A percentile compares a stretch with the other conserved stretches of the same genome.
Conservation (phyloP, 2,888 invertebrate genomes). For the Seira musarum region DNA sequence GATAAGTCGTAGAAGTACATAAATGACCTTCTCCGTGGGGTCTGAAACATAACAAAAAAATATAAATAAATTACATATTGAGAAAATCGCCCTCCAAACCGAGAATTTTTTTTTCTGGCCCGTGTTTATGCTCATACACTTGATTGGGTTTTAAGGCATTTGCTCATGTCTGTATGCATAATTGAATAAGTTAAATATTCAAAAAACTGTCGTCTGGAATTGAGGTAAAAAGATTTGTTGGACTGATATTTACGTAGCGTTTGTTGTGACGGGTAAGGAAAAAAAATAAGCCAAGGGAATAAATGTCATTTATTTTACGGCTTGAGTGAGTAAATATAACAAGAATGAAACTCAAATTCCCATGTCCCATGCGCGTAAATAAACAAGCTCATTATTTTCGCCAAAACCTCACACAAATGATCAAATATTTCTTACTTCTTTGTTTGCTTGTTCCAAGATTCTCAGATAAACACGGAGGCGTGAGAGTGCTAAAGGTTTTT, state of each 20-base stretch:
- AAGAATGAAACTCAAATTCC: too few species aligned
- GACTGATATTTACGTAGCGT: background rate
- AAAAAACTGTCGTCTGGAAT: slow-evolving; percentile 19
- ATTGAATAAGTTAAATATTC: slow-evolving; percentile 42
- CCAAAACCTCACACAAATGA: too few species aligned
- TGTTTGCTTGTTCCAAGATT: too few species aligned
- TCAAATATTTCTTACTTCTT: too few species aligned
- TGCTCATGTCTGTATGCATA: background rate
- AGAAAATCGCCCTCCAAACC: background rate
- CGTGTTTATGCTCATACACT: background rate
- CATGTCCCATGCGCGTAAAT: too few species aligned
- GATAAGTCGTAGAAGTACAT: background rate
- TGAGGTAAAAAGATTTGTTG: slow-evolving; percentile 8
- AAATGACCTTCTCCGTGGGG: background rate
- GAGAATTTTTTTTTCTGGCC: too few species aligned
- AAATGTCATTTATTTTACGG: too few species aligned
- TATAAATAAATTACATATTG: background rate
- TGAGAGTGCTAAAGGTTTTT: too few species aligned
- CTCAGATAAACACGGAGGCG: too few species aligned
- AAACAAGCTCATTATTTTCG: too few species aligned
- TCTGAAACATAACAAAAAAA: background rate
- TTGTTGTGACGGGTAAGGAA: background rate
- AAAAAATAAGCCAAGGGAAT: slow-evolving; percentile 8
- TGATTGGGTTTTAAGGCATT: slow-evolving; percentile 11
- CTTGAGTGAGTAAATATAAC: too few species aligned